A percentile compares a stretch with the other conserved stretches of the same genome.
Conservation (phyloP, 2,113 vertebrate species). For the Callionymus lyra region DNA sequence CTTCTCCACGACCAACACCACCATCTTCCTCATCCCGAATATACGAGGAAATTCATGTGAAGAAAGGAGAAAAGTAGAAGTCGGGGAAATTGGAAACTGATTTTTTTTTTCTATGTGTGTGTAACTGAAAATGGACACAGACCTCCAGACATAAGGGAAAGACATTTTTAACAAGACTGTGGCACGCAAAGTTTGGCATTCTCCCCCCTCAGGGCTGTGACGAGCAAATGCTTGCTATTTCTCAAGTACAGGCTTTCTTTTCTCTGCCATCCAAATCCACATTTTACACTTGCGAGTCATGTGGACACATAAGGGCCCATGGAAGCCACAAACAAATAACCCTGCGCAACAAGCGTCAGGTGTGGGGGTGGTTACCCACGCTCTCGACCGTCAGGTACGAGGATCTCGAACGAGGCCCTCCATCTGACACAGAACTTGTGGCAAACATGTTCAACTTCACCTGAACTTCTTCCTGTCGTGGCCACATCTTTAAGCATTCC, state of each 20-base stretch:
- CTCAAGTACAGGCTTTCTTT: slow-evolving; percentile 59
- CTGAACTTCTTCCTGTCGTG: neutral
- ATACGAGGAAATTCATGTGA: slow-evolving; percentile 47
- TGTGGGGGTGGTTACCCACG: too few species aligned
- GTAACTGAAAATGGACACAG: slow-evolving; percentile 58
- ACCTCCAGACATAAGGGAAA: slow-evolving; percentile 63
- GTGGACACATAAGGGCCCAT: slow-evolving; percentile 34
- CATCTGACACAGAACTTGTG: slow-evolving; percentile 7
- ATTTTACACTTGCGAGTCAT: slow-evolving; percentile 61
- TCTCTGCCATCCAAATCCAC: slow-evolving; percentile 60
- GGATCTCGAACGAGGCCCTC: slow-evolving; percentile 14
- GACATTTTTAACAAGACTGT: slow-evolving; percentile 65
- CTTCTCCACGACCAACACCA: slow-evolving; percentile 23
- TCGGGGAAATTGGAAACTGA: slow-evolving; percentile 62
- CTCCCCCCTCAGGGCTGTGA: slow-evolving; percentile 60
- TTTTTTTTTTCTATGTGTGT: slow-evolving; percentile 40
- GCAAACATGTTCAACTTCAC: slow-evolving; percentile 14
- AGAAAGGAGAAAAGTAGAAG: slow-evolving; percentile 40
- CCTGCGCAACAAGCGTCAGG: slow-evolving; percentile 14
- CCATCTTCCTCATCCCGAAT: slow-evolving; percentile 42
- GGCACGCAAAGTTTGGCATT: slow-evolving; percentile 68
- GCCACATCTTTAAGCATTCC: too few species aligned
- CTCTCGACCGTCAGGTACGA: slow-evolving; percentile 29
- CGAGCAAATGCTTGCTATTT: slow-evolving; percentile 64
- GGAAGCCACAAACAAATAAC: slow-evolving; percentile 44